Evolutionary conservation across 1,140 invertebrate genomes (phyloP).

Genomic region (Adoxophyes honmai): DNA sequence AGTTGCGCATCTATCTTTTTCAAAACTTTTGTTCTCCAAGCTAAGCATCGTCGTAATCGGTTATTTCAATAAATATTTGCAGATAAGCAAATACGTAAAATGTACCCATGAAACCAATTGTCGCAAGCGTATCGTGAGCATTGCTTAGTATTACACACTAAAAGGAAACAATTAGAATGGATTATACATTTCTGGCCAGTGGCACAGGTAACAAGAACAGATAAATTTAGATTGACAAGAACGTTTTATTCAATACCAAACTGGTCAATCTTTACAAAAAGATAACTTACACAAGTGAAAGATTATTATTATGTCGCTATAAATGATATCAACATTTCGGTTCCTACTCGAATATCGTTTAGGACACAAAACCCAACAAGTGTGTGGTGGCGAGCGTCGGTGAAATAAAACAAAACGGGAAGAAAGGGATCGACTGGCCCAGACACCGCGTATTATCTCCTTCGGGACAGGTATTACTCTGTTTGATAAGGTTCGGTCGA

Average conservation of each 20-base stretch:
- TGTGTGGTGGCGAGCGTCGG: slow-evolving; percentile 26
- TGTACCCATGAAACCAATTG: too few relatives aligned
- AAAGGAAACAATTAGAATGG: too few relatives aligned
- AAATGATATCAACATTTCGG: not conserved
- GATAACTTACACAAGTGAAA: not conserved
- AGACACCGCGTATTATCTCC: not conserved
- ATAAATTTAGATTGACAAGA: slow-evolving; percentile 17
- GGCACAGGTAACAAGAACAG: too few relatives aligned
- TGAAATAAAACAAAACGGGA: slow-evolving; percentile 26
- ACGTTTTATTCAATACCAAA: slow-evolving; percentile 13
- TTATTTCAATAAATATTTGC: too few relatives aligned
- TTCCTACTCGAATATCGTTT: not conserved
- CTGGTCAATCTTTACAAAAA: slow-evolving; percentile 34
- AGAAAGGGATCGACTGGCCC: not conserved
- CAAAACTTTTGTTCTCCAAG: too few relatives aligned
- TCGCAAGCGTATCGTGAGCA: too few relatives aligned
- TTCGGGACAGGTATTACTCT: not conserved
- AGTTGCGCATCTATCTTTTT: too few relatives aligned
- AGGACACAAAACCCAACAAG: slow-evolving; percentile 39
- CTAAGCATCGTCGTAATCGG: too few relatives aligned
- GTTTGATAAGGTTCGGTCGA: too few relatives aligned
- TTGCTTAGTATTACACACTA: too few relatives aligned
- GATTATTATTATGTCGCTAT: not conserved
- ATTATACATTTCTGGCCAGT: too few relatives aligned
- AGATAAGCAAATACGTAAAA: too few relatives aligned